These are phyloP conservation scores for Zapornia atra DNA, from an alignment of 2,113 vertebrate species.

Conservation along the genomic window DNA sequence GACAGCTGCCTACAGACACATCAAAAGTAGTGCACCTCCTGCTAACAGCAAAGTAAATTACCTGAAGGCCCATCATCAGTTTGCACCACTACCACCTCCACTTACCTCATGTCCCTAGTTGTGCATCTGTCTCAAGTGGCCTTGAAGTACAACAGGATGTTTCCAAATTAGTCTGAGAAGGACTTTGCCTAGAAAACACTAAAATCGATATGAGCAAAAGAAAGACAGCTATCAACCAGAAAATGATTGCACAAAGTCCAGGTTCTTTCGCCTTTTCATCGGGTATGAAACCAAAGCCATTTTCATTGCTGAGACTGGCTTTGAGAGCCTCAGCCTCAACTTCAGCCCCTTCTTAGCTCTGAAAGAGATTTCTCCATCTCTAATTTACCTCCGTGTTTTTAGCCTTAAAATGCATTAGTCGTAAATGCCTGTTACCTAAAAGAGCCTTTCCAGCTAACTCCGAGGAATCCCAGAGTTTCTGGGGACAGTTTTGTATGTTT, in stretches of 20 bases:
- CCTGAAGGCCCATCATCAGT: not conserved
- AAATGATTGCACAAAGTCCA: not conserved
- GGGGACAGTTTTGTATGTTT: not conserved
- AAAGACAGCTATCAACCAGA: not conserved
- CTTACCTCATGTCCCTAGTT: fast-evolving
- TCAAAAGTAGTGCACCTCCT: not conserved
- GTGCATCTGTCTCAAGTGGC: not conserved
- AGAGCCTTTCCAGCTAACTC: not conserved
- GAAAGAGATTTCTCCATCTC: not conserved
- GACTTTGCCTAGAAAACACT: not conserved
- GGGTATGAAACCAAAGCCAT: not conserved
- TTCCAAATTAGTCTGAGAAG: not conserved
- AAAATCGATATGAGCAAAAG: not conserved
- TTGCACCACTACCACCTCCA: fast-evolving
- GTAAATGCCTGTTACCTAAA: not conserved
- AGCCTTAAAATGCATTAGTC: not conserved
- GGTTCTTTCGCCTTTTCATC: not conserved
- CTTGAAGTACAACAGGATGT: not conserved
- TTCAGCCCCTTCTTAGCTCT: not conserved
- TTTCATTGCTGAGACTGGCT: not conserved
- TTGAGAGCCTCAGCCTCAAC: not conserved
- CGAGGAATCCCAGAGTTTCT: not conserved
- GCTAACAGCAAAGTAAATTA: not conserved
- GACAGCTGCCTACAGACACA: not conserved
- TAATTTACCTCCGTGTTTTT: not conserved